These are phyloP conservation scores for Crotalus horridus DNA, from an alignment of 2,113 vertebrate genomes.

Conservation along the genomic window DNA sequence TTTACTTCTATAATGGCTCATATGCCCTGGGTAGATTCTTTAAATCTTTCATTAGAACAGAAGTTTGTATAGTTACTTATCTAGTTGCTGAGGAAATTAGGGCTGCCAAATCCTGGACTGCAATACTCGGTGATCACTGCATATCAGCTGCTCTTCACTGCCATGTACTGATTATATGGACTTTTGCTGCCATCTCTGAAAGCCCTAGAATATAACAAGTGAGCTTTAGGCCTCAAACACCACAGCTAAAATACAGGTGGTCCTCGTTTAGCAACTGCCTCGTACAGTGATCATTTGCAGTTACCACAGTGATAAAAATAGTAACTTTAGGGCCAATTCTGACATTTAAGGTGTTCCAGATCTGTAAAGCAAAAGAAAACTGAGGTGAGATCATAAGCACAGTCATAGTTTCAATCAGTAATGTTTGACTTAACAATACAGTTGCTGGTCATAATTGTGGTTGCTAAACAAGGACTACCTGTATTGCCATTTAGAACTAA, in stretches of 20 bases:
- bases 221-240: background rate
- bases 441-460: background rate
- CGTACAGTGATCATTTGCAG: background rate
- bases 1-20: background rate
- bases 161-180: background rate
- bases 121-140: background rate
- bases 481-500: background rate
- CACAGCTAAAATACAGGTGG: background rate
- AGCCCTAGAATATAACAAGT: background rate
- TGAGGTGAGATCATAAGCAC: background rate
- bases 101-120: background rate
- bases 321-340: background rate
- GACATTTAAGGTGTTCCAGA: background rate
- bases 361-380: background rate
- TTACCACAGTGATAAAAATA: background rate
- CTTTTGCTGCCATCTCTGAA: background rate
- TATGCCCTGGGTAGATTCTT: background rate
- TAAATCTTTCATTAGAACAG: background rate
- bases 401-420: background rate
- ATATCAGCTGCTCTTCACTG: background rate
- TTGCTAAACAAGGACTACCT: background rate
- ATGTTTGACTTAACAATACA: background rate
- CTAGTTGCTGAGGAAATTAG: background rate
- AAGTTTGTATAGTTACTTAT: background rate
- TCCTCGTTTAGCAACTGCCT: background rate